A percentile compares a stretch with the other conserved stretches of the same genome.
Evolutionary conservation across 2,797 vertebrate genomes (phyloP).

Genomic region (Bryconaethiops microstoma): DNA sequence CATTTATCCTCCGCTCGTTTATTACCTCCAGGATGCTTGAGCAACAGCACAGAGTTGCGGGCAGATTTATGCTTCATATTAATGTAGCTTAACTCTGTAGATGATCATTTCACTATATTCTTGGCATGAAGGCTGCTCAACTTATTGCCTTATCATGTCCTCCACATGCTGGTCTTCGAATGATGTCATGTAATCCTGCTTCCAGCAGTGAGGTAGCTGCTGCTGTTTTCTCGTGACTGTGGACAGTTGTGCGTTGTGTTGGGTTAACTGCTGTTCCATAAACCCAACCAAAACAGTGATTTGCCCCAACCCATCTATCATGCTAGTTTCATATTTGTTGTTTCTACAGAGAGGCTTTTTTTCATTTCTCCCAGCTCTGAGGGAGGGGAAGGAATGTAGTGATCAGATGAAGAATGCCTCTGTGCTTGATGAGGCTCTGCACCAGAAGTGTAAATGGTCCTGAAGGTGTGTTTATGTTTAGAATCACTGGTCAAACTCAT

Average conservation of each 20-base stretch:
- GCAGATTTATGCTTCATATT: constrained; percentile 33
- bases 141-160: constrained; percentile 7
- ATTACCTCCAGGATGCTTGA: constrained; percentile 34
- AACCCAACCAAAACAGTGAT: constrained; percentile 7
- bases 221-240: not conserved
- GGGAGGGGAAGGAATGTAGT: constrained; percentile 39
- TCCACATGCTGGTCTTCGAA: not conserved
- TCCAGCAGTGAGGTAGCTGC: not conserved
- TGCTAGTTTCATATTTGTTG: constrained; percentile 41
- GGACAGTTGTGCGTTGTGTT: not conserved
- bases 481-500: constrained; percentile 19
- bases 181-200: not conserved
- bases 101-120: constrained; percentile 5
- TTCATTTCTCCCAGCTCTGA: constrained; percentile 38
- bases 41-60: constrained; percentile 20
- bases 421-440: constrained; percentile 29
- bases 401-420: constrained; percentile 46
- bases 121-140: not conserved
- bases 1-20: constrained; percentile 27
- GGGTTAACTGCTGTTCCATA: not conserved
- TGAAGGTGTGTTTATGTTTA: constrained; percentile 26
- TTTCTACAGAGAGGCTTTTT: constrained; percentile 30
- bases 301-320: constrained; percentile 21
- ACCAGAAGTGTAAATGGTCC: constrained; percentile 30
- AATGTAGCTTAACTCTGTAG: not conserved